Conservation (phyloP, 30 jellyfish, hydroid and myxozoan species). For the Aurelia coerulea region DNA sequence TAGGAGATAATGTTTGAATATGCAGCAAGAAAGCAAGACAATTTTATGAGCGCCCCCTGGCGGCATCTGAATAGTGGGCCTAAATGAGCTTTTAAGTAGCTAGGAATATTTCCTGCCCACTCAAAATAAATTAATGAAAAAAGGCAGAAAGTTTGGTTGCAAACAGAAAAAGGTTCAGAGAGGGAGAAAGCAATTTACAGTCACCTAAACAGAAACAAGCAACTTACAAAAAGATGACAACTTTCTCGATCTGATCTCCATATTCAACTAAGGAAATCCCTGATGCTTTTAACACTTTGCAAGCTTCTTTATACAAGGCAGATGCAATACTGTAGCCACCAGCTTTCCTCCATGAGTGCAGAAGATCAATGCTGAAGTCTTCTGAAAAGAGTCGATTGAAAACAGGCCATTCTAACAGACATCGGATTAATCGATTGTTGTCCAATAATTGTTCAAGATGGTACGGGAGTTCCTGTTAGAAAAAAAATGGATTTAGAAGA, state of each 20-base stretch:
- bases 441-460: constrained; percentile 87
- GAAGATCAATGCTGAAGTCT: constrained; percentile 80
- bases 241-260: constrained; percentile 81
- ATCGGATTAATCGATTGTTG: constrained; percentile 79
- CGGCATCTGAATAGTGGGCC: too few relatives aligned
- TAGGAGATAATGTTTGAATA: too few relatives aligned
- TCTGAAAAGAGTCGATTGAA: constrained; percentile 78
- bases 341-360: constrained; percentile 86
- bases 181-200: too few relatives aligned
- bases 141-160: too few relatives aligned
- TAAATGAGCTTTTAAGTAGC: too few relatives aligned
- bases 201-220: too few relatives aligned
- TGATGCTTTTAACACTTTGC: constrained; percentile 40
- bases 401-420: constrained; percentile 91
- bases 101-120: too few relatives aligned
- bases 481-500: too few relatives aligned
- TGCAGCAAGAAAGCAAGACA: too few relatives aligned
- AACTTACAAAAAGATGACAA: constrained; percentile 77
- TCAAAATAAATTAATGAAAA: too few relatives aligned
- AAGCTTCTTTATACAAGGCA: constrained; percentile 81
- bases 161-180: too few relatives aligned
- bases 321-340: constrained; percentile 88
- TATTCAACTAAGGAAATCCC: constrained; percentile 62
- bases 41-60: too few relatives aligned
- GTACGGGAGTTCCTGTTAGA: constrained; percentile 83